Percentiles rank a stretch among this genome's conserved stretches.
Evolutionary conservation across 1,140 invertebrate species (phyloP).

Genomic region (Berghia stephanieae): DNA sequence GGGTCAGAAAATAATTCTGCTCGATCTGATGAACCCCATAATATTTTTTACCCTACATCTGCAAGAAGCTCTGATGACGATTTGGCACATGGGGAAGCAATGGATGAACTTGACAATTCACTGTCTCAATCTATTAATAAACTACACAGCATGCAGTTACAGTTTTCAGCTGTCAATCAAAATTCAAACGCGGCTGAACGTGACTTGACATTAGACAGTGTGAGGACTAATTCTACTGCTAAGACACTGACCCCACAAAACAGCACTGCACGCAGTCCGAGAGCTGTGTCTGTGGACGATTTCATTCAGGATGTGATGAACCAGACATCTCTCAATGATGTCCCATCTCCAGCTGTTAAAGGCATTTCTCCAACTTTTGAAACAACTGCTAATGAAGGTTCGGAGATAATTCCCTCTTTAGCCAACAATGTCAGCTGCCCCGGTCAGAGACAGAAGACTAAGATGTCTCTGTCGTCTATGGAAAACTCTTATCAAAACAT

Average conservation of each 20-base stretch:
- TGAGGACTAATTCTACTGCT: slow-evolving; percentile 24
- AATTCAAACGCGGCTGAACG: slow-evolving; percentile 22
- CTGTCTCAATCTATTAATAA: slow-evolving; percentile 47
- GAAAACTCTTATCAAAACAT: slow-evolving; percentile 67
- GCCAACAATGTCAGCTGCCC: slow-evolving; percentile 62
- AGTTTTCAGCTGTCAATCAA: slow-evolving; percentile 36
- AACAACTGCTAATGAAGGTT: no score
- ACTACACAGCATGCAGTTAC: slow-evolving; percentile 39
- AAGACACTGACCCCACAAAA: slow-evolving; percentile 8
- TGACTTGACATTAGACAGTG: slow-evolving; percentile 24
- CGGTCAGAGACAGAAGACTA: slow-evolving; percentile 52
- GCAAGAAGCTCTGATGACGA: slow-evolving; percentile 55
- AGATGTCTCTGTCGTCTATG: slow-evolving; percentile 58
- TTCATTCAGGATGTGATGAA: slow-evolving; percentile 23
- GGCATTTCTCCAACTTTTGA: no score
- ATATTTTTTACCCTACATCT: slow-evolving; percentile 56
- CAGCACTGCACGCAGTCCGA: neutral
- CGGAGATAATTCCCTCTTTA: no score
- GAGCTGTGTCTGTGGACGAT: slow-evolving; percentile 22
- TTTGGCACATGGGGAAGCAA: slow-evolving; percentile 8
- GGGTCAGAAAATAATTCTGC: slow-evolving; percentile 27
- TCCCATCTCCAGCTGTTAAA: neutral
- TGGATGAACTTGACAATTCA: slow-evolving; percentile 40
- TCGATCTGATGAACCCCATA: slow-evolving; percentile 45
- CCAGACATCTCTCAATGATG: slow-evolving; percentile 9